These are phyloP conservation scores for Tragelaphus imberbis DNA, from an alignment of 2,113 vertebrate genomes.

Conservation along the genomic window DNA sequence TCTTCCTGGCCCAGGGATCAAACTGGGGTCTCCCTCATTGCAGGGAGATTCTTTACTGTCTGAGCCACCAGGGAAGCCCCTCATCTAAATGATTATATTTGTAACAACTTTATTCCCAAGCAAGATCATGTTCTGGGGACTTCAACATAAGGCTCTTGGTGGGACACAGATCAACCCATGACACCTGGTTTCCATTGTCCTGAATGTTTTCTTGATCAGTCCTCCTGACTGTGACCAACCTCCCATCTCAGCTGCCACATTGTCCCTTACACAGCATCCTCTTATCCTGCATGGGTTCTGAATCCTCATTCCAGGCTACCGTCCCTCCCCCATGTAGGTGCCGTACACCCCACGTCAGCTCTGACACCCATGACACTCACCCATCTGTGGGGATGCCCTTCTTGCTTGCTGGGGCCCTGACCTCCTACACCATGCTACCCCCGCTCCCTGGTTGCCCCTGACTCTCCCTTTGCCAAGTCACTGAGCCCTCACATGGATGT, in stretches of 20 bases:
- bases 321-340: neutral
- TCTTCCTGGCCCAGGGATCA: neutral
- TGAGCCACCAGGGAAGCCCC: neutral
- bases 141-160: neutral
- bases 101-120: neutral
- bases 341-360: accelerated
- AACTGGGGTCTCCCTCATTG: neutral
- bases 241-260: neutral
- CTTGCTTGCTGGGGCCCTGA: neutral
- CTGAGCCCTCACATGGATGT: accelerated
- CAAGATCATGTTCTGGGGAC: neutral
- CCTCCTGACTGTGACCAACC: neutral
- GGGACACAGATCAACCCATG: neutral
- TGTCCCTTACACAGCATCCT: neutral
- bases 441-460: no score
- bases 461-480: neutral
- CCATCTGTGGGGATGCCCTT: neutral
- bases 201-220: neutral
- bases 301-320: neutral
- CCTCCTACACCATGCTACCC: neutral
- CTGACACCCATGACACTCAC: neutral
- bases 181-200: neutral
- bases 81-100: neutral
- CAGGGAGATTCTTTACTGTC: neutral
- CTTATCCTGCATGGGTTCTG: neutral